Base-by-base conservation (phyloP, 2,888 invertebrate species). In the Drosophila crucigera region DNA sequence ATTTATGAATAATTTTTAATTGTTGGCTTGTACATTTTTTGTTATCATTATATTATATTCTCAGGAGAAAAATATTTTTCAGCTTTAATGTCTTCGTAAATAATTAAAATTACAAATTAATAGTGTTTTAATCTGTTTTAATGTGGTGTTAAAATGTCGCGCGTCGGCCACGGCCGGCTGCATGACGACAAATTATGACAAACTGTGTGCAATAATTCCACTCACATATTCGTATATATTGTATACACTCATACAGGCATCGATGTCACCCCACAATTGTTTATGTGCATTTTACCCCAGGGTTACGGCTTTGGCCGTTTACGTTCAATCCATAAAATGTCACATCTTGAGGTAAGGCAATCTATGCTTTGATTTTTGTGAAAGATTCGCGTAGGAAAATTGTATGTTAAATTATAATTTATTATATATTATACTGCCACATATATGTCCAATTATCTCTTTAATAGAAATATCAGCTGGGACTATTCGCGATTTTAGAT, bases 101-200 rank as follows among this genome's bases (percentile, higher is more conserved):
- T 69, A 81, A 69, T 81, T 73, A 63, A 59, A 53, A 69, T 70
- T 63, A 63, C 64, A 55, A 55, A 60, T 83, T 70, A 73, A 71
- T 70, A 63, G 59, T 64, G 62, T 63, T 41, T 84, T 78, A 72
- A 83, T 78, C 62, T 73, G 54, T 64, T 77, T 83, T 74, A 50
- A 66, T 71, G 47, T 68, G 55, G 52, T 71, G 70, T 62, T 54
- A 53, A 72, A 72, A 76, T 53, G 52, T 53, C 28, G 63, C 59
- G 52, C 50, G 52, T 49, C 65, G 69, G 58, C 37, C 49, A 73
- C 37, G 58, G 60, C 55, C 58, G 53, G 28, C 52, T 31, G 31
- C 30, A 55, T 11, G 61, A 7, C 74, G 75, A 84, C 89, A 89
- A 87, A 89, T 89, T 87, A 86, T 89, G 82, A 87, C 82, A 76